Percentiles rank a stretch among this genome's conserved stretches.
These are phyloP conservation scores for Brachirus orientalis DNA, from an alignment of 2,113 vertebrate genomes.

Conservation along the genomic window DNA sequence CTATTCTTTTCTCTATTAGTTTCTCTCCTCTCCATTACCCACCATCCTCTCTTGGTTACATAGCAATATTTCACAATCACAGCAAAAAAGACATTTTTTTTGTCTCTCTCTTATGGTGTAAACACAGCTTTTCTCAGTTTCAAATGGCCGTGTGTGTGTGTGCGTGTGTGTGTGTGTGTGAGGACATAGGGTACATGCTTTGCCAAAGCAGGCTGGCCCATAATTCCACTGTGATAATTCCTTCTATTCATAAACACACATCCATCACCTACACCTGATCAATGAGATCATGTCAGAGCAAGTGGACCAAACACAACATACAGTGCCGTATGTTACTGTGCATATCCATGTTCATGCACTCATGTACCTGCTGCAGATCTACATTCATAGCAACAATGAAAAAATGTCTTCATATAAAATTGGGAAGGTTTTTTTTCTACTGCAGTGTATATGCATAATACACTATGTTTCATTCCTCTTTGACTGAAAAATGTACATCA, in stretches of 20 bases:
- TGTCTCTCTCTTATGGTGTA: slow-evolving; percentile 12
- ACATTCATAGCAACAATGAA: too few species aligned
- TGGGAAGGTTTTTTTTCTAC: too few species aligned
- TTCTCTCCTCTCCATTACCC: background rate
- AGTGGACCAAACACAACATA: background rate
- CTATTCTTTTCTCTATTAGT: background rate
- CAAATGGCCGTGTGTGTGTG: too few species aligned
- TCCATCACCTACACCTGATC: slow-evolving; percentile 22
- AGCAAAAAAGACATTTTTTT: slow-evolving; percentile 4
- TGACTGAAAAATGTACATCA: too few species aligned
- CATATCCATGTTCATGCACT: background rate
- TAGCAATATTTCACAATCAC: slow-evolving; percentile 28
- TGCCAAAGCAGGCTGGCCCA: slow-evolving; percentile 20
- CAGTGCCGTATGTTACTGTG: background rate
- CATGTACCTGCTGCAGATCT: too few species aligned
- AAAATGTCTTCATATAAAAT: too few species aligned
- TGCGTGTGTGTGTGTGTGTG: slow-evolving; percentile 11
- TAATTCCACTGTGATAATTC: slow-evolving; percentile 27
- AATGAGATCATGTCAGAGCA: slow-evolving; percentile 2
- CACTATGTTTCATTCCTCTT: too few species aligned
- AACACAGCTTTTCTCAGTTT: background rate
- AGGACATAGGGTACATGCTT: slow-evolving; percentile 15
- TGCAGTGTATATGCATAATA: too few species aligned
- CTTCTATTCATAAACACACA: slow-evolving; percentile 38
- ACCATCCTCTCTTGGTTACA: background rate